phyloP scores from a whole-genome alignment of 2,113 vertebrate genomes.

The Grantiella picta region DNA sequence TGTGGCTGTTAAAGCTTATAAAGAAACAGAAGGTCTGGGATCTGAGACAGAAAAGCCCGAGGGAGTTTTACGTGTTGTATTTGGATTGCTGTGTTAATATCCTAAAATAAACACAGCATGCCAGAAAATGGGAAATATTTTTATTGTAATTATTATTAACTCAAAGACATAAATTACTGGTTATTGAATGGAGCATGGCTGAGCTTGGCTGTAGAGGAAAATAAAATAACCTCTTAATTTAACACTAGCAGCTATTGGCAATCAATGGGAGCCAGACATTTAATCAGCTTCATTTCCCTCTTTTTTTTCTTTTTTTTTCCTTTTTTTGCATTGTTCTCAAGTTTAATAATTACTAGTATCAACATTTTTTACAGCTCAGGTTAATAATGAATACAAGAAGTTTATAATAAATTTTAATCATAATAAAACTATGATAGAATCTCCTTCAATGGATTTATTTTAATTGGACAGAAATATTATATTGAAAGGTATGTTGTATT shows the following conservation, averaged over 20 bases:
- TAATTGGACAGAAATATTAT: background rate
- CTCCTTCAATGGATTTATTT: background rate
- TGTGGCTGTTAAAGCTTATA: constrained; percentile 50
- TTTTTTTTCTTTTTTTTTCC: background rate
- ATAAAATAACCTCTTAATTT: constrained; percentile 39
- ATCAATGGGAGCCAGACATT: constrained; percentile 7
- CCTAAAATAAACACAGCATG: constrained; percentile 55
- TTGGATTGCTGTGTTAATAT: constrained; percentile 56
- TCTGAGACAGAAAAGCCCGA: constrained; percentile 55
- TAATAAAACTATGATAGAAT: background rate
- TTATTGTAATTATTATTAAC: constrained; percentile 52
- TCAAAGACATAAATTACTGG: constrained; percentile 32
- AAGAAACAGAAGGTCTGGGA: constrained; percentile 63
- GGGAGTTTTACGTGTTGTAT: constrained; percentile 50
- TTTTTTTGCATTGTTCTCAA: background rate
- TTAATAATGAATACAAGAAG: background rate
- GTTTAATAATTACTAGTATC: background rate
- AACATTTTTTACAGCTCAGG: background rate
- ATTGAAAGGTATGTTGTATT: background rate
- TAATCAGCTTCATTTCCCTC: background rate
- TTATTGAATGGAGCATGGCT: constrained; percentile 38
- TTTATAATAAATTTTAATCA: background rate
- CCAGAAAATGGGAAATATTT: constrained; percentile 37
- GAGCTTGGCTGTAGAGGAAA: constrained; percentile 17
- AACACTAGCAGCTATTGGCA: constrained; percentile 16